phyloP scores from a whole-genome alignment of 2,888 invertebrate genomes.

The Megastigmus dorsalis region DNA sequence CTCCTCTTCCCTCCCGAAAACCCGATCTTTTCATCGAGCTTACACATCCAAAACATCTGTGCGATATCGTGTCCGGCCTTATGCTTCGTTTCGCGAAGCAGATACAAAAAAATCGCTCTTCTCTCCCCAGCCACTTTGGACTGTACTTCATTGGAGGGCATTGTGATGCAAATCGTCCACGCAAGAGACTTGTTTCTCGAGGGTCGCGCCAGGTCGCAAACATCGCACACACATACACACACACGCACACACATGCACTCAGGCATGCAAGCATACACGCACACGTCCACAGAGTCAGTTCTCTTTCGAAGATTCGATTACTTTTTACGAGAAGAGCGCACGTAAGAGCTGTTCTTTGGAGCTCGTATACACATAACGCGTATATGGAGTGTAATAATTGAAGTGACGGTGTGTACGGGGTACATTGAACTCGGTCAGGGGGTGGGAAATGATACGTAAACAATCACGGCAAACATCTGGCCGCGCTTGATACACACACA shows the following conservation, averaged over 20 bases:
- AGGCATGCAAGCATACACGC: too few species aligned
- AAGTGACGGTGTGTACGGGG: not conserved
- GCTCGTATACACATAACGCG: too few species aligned
- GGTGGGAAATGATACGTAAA: slow-evolving; percentile 33
- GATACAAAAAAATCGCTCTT: not conserved
- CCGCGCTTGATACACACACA: not conserved
- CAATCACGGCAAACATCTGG: slow-evolving; percentile 24
- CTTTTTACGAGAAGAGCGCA: too few species aligned
- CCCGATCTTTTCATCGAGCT: too few species aligned
- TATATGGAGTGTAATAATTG: not conserved
- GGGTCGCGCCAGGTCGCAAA: not conserved
- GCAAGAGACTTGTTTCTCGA: not conserved
- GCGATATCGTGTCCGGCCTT: too few species aligned
- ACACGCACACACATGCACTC: not conserved
- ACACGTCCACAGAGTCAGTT: too few species aligned
- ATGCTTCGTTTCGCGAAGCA: not conserved
- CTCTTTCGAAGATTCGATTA: too few species aligned
- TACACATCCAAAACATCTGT: too few species aligned
- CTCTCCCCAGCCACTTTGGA: not conserved
- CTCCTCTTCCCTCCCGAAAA: too few species aligned
- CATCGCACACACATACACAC: not conserved
- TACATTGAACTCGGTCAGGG: slow-evolving; percentile 29
- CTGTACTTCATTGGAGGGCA: too few species aligned
- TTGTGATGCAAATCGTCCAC: slow-evolving; percentile 11
- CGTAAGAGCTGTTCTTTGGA: too few species aligned